A percentile compares a stretch with the other conserved stretches of the same genome.
Evolutionary conservation across 2,113 vertebrate species (phyloP).

Genomic region (Gracilinanus agilis): DNA sequence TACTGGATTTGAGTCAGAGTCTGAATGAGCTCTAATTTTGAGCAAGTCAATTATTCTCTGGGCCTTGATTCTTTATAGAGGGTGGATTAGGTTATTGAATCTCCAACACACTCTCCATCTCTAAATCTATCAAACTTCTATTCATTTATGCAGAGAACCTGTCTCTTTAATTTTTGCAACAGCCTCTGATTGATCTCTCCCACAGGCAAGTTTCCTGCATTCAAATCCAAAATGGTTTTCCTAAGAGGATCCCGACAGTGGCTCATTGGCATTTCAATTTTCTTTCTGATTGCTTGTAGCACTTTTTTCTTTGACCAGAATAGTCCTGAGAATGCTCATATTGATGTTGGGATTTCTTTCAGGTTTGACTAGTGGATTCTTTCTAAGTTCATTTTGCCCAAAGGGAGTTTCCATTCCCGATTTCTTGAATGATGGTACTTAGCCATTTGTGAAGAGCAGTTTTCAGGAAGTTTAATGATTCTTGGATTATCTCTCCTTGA

Average conservation of each 20-base stretch:
- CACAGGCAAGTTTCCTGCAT: neutral
- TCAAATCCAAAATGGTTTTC: neutral
- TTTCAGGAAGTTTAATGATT: neutral
- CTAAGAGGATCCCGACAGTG: neutral
- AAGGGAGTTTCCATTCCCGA: no score
- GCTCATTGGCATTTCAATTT: neutral
- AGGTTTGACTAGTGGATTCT: neutral
- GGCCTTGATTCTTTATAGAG: neutral
- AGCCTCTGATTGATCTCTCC: neutral
- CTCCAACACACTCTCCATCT: neutral
- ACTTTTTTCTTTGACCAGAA: neutral
- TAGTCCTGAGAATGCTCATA: neutral
- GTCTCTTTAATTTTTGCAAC: neutral
- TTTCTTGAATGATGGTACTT: neutral
- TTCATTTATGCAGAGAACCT: neutral
- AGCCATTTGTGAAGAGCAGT: neutral
- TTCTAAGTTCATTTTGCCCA: no score
- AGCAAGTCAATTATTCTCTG: neutral
- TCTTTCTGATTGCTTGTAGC: neutral
- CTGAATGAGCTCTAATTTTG: neutral
- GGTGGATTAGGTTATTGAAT: neutral
- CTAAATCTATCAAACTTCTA: neutral
- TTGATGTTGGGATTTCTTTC: neutral
- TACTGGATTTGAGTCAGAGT: neutral
- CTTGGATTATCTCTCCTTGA: no score